A percentile compares a stretch with the other conserved stretches of the same genome.
Evolutionary conservation across 1,140 invertebrate genomes (phyloP).

Genomic region (Penaeus vannamei): DNA sequence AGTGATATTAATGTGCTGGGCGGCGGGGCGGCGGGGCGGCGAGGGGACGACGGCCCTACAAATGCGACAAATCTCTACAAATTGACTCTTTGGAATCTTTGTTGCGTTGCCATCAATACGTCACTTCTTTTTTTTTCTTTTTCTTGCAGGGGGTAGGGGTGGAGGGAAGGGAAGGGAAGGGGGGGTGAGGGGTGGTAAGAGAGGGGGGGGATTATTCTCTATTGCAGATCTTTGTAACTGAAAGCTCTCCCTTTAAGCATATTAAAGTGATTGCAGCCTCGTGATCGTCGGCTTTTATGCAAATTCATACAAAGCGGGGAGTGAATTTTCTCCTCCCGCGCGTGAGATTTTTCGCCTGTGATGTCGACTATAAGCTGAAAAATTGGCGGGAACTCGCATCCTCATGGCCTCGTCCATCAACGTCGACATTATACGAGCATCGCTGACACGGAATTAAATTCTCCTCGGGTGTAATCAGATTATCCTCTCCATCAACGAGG

Average conservation of each 20-base stretch:
- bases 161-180: neutral
- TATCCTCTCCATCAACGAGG: constrained; percentile 64
- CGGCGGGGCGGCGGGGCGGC: neutral
- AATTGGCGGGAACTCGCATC: constrained; percentile 14
- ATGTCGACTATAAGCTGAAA: constrained; percentile 17
- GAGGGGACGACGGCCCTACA: constrained; percentile 8
- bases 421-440: constrained; percentile 63
- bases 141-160: neutral
- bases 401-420: constrained; percentile 52
- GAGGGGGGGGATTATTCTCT: too few relatives aligned
- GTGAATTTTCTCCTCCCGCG: too few relatives aligned
- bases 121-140: neutral
- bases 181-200: neutral
- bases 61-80: constrained; percentile 61
- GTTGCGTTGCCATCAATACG: too few relatives aligned
- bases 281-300: too few relatives aligned
- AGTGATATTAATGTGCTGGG: too few relatives aligned
- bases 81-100: constrained; percentile 42
- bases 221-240: too few relatives aligned
- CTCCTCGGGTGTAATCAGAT: constrained; percentile 64
- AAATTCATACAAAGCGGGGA: too few relatives aligned
- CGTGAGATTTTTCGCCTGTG: neutral
- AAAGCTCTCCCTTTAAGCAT: too few relatives aligned
- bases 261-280: too few relatives aligned
- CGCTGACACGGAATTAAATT: constrained; percentile 65